Evolutionary conservation across 2,888 invertebrate genomes (phyloP), one percentile per base, ranked within the genome.

Genomic region (Achlya flavicornis): DNA sequence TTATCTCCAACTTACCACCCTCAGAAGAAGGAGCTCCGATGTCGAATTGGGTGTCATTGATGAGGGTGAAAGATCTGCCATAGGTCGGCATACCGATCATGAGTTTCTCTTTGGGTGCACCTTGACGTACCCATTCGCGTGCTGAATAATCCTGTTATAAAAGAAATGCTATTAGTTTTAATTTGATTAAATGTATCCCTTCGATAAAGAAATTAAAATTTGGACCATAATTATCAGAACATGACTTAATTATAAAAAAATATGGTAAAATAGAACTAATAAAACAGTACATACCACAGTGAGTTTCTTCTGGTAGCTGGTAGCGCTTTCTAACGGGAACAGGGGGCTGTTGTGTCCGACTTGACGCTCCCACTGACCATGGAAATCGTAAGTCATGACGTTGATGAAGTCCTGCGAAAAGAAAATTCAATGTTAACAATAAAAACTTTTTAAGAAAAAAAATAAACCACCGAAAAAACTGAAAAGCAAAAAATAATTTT

Each of bases 1-100:
- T 10, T 10, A 53, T 19, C 10, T 14, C 14, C 62, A 5, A 78
- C 88, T 88, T 80, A 85, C 98, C 98, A 63, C 98, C 98, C 41
- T 97, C 98, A 57, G 96, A 97, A 1, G 98, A 98, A 0, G 98
- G 96, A 0, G 98, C 98, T 3, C 98, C 98, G 73, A 99, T 98
- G 81, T 98, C 98, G 77, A 98, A 98, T 82, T 98, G 97, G 0
- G 97, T 96, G 5, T 95, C 95, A 79, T 98, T 97, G 58, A 97
- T 96, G 61, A 99, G 94, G 33, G 97, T 97, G 89, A 98, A 98
- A 11, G 98, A 97, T 65, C 98, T 95, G 38, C 98, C 98, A 82
- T 98, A 99, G 0, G 98, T 98, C 7, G 98, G 98, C 97, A 98
- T 97, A 60, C 98, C 98, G 63, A 98, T 97, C 95, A 98, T 97